Evolutionary conservation across 2,113 vertebrate species (phyloP), one percentile per base, ranked within the genome.

Genomic region (Trinectes maculatus): DNA sequence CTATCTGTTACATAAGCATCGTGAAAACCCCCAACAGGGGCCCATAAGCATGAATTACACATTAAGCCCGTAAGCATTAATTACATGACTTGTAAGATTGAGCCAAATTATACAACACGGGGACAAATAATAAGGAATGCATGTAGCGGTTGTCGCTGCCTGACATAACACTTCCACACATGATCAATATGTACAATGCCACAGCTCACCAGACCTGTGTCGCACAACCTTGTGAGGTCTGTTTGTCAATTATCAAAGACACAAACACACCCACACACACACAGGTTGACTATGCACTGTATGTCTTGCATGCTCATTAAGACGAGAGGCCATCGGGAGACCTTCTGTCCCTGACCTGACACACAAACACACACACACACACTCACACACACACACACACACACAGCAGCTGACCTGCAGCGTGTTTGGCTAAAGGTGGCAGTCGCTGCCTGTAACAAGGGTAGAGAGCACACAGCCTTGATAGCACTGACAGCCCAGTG

Each of bases 281-380:
- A 47, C 26, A 37, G 24, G 37, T n/a, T n/a, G 3, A 21, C 22
- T 29, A 18, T 44, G 18, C 12, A 21, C 10, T 16, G 19, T 25
- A 26, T 21, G 22, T 58, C 44, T 67, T 64, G 46, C 62, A 42
- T 67, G 51, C 51, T 71, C 48, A 71, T 59, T 15, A 46, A 55
- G 28, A 69, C 9, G 1, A 25, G 10, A 46, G 46, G 58, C 53
- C 70, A n/a, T 42, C 53, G 8, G 43, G 74, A 75, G 59, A 76
- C 49, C 11, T 64, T 60, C n/a, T 63, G 71, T 76, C 82, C 71
- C 76, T 79, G 85, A 79, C 58, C 33, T 59, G 82, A 72, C 71
- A 70, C 31, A 74, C 68, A 85, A 75, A 80, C 86, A 85, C 63
- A 75, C 31, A 74, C 68, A 85, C 78, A 80, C 86, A 85, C 63